phyloP scores from a whole-genome alignment of 2,113 vertebrate species.

The Lates calcarifer region DNA sequence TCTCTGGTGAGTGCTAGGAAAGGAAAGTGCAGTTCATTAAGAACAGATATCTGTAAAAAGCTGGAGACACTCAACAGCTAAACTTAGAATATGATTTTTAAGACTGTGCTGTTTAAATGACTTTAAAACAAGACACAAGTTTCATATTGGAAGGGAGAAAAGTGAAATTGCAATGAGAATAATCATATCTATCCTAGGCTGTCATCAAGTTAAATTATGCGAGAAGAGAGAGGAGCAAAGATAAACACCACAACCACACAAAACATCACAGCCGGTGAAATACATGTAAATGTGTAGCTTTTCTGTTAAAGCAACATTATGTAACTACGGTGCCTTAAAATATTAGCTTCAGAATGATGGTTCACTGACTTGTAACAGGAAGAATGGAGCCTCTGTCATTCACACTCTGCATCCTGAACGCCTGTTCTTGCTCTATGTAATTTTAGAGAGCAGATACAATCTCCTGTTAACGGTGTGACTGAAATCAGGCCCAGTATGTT shows the following conservation, averaged over 20 bases:
- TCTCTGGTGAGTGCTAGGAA: conserved; percentile 35
- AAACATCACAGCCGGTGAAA: neutral
- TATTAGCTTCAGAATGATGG: too few species aligned
- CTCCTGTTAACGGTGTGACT: too few species aligned
- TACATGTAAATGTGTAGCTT: neutral
- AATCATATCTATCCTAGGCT: neutral
- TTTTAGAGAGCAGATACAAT: too few species aligned
- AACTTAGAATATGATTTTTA: neutral
- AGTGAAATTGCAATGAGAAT: neutral
- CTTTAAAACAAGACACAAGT: neutral
- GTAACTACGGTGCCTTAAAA: too few species aligned
- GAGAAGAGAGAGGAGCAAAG: neutral
- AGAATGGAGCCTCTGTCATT: too few species aligned
- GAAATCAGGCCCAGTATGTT: too few species aligned
- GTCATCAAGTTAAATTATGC: neutral
- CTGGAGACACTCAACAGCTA: conserved; percentile 4
- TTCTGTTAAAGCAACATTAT: too few species aligned
- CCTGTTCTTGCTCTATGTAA: too few species aligned
- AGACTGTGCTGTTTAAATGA: neutral
- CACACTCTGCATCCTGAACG: too few species aligned
- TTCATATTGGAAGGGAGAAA: neutral
- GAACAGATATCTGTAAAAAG: conserved; percentile 19
- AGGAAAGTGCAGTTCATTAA: conserved; percentile 59
- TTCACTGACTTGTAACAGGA: too few species aligned
- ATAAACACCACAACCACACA: neutral